Percentiles rank a stretch among this genome's conserved stretches.
phyloP scores from a whole-genome alignment of 2,888 invertebrate species.

The Neoitamus cyanurus region DNA sequence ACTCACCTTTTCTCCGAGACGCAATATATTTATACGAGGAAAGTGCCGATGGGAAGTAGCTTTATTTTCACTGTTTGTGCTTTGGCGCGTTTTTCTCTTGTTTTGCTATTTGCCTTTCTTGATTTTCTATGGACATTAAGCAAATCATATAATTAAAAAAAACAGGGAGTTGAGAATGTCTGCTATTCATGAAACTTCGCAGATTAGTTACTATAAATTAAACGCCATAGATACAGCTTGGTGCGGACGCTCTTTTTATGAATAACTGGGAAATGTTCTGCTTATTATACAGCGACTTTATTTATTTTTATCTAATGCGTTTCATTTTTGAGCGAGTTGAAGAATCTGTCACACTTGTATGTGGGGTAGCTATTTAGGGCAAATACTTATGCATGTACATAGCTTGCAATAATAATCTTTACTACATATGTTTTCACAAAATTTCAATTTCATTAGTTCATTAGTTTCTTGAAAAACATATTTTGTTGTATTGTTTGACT shows the following conservation, averaged over 20 bases:
- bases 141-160: background rate
- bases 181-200: background rate
- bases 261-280: slow-evolving; percentile 2
- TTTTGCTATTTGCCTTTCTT: background rate
- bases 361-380: no score
- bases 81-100: background rate
- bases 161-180: background rate
- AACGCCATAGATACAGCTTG: background rate
- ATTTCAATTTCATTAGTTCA: no score
- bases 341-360: no score
- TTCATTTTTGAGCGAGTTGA: background rate
- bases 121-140: background rate
- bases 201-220: slow-evolving; percentile 11
- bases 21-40: background rate
- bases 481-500: no score
- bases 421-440: no score
- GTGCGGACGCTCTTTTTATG: background rate
- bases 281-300: background rate
- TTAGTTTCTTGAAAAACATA: no score
- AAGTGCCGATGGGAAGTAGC: background rate
- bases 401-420: no score
- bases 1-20: background rate
- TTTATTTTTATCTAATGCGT: slow-evolving; percentile 13
- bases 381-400: no score
- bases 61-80: background rate